These are phyloP conservation scores for Thinocorus orbignyianus DNA, from an alignment of 2,113 vertebrate species.

Conservation along the genomic window DNA sequence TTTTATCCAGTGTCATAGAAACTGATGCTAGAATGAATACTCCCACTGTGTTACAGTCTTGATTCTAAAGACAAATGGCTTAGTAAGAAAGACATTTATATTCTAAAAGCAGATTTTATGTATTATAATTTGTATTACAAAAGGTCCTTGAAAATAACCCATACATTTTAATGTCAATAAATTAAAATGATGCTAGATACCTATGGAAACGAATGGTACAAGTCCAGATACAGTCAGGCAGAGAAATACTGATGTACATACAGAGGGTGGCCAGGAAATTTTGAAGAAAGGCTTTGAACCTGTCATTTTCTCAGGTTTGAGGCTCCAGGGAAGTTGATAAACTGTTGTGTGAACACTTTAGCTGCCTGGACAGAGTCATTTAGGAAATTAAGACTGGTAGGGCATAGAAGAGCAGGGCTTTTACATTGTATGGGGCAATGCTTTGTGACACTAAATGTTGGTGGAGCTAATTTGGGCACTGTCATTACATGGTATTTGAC, in stretches of 20 bases:
- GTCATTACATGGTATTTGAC: not conserved
- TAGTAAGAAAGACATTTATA: not conserved
- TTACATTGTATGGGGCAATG: not conserved
- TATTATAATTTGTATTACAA: not conserved
- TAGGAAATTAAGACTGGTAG: not conserved
- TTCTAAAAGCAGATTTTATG: not conserved
- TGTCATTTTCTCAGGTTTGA: not conserved
- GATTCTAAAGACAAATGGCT: slow-evolving; percentile 8
- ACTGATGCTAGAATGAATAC: not conserved
- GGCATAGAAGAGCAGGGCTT: not conserved
- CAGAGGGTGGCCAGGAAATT: not conserved
- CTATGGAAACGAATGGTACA: not conserved
- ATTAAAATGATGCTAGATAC: not conserved
- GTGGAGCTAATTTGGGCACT: not conserved
- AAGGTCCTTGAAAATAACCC: not conserved
- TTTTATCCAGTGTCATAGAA: slow-evolving; percentile 39
- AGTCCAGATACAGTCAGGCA: not conserved
- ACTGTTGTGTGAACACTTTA: not conserved
- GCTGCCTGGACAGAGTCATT: not conserved
- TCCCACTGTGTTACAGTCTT: too few species aligned
- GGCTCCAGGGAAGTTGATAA: not conserved
- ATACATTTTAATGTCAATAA: not conserved
- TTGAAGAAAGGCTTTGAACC: not conserved
- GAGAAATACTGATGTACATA: not conserved
- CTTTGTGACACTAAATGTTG: not conserved